Conservation (phyloP, 2,888 invertebrate genomes). For the Metacarcinus magister region DNA sequence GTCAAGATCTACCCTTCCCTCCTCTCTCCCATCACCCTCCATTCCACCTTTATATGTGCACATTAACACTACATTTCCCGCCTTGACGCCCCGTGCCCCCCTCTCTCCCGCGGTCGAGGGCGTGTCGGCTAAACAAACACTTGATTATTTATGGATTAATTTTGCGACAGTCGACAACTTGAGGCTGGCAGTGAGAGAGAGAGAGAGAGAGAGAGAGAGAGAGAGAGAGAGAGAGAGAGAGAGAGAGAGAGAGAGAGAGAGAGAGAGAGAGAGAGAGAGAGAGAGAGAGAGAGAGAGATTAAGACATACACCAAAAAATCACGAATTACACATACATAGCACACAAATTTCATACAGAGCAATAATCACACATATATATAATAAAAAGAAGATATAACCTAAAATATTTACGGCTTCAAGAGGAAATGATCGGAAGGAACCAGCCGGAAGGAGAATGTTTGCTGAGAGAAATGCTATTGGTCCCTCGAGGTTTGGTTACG, state of each 20-base stretch:
- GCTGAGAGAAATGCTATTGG: neutral
- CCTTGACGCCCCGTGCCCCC: neutral
- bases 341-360: neutral
- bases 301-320: neutral
- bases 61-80: neutral
- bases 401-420: neutral
- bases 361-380: neutral
- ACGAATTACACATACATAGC: neutral
- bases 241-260: conserved; percentile 31
- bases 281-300: conserved; percentile 50
- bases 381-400: neutral
- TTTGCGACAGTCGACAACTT: conserved; percentile 1
- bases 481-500: neutral
- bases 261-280: conserved; percentile 56
- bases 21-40: neutral
- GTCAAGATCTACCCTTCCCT: neutral
- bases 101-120: neutral
- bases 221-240: conserved; percentile 52
- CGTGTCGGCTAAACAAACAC: conserved; percentile 26
- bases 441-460: conserved; percentile 15
- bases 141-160: conserved; percentile 32
- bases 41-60: neutral
- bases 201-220: conserved; percentile 15
- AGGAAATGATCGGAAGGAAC: neutral
- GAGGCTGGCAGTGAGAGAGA: neutral